Evolutionary conservation across 2,888 invertebrate genomes (phyloP).

Genomic region (Hyalella azteca): DNA sequence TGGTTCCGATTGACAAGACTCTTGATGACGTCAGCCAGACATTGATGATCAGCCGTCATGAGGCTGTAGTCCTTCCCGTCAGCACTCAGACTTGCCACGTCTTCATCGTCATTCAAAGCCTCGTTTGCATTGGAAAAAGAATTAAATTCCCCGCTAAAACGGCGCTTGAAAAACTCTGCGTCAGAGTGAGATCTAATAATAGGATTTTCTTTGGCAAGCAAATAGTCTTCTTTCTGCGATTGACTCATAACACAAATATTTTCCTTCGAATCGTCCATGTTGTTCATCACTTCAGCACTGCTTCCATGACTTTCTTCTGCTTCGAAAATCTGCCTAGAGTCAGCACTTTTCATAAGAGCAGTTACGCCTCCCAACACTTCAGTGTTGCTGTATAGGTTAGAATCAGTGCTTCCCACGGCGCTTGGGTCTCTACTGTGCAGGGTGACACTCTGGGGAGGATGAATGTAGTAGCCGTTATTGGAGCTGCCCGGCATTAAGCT

Average conservation of each 20-base stretch:
- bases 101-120: neutral
- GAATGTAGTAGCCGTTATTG: neutral
- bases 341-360: neutral
- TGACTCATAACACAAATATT: neutral
- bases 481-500: neutral
- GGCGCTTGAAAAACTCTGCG: neutral
- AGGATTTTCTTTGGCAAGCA: too few relatives aligned
- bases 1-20: constrained; percentile 49
- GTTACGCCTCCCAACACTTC: neutral
- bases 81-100: neutral
- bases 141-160: neutral
- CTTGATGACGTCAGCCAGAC: constrained; percentile 52
- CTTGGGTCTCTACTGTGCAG: neutral
- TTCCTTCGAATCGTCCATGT: neutral
- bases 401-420: constrained; percentile 11
- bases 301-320: neutral
- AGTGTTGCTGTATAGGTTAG: neutral
- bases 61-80: constrained; percentile 40
- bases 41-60: constrained; percentile 51
- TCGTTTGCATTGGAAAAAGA: too few relatives aligned
- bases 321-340: neutral
- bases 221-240: neutral
- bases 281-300: neutral
- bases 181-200: neutral
- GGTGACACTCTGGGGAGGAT: neutral